A percentile compares a stretch with the other conserved stretches of the same genome.
phyloP scores from a whole-genome alignment of 2,888 invertebrate genomes.

The Caenorhabditis japonica region DNA sequence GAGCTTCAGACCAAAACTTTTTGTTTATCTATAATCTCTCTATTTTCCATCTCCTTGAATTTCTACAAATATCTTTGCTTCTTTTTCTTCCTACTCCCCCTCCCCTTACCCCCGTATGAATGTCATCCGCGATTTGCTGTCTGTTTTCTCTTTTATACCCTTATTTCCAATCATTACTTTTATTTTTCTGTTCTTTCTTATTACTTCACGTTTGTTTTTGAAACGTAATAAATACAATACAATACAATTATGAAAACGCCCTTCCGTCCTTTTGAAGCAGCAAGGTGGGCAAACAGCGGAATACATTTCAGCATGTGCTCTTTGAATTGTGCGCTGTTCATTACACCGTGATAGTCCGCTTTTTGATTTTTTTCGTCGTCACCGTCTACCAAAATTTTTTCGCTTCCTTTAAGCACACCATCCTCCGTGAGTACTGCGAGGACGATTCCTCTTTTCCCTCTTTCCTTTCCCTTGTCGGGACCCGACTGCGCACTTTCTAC shows the following conservation, averaged over 20 bases:
- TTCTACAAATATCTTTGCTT: too few relatives aligned
- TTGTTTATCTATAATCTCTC: too few relatives aligned
- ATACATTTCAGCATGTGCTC: background rate
- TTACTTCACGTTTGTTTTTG: too few relatives aligned
- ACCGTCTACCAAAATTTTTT: background rate
- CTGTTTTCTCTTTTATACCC: too few relatives aligned
- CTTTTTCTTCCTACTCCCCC: too few relatives aligned
- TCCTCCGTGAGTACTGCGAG: background rate
- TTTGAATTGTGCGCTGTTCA: background rate
- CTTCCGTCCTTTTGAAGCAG: background rate
- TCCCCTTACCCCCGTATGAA: too few relatives aligned
- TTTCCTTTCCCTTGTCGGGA: background rate
- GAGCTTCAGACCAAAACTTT: too few relatives aligned
- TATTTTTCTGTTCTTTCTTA: too few relatives aligned
- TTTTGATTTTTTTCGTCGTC: background rate
- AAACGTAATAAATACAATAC: too few relatives aligned
- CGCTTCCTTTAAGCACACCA: background rate
- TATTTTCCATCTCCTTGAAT: too few relatives aligned
- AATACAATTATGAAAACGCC: background rate
- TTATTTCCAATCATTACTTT: too few relatives aligned
- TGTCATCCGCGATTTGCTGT: too few relatives aligned
- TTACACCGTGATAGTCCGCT: constrained; percentile 1
- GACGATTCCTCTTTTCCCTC: background rate
- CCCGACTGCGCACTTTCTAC: background rate
- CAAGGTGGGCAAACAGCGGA: background rate